Evolutionary conservation across 2,113 vertebrate genomes (phyloP).

Genomic region (Archocentrus centrarchus): DNA sequence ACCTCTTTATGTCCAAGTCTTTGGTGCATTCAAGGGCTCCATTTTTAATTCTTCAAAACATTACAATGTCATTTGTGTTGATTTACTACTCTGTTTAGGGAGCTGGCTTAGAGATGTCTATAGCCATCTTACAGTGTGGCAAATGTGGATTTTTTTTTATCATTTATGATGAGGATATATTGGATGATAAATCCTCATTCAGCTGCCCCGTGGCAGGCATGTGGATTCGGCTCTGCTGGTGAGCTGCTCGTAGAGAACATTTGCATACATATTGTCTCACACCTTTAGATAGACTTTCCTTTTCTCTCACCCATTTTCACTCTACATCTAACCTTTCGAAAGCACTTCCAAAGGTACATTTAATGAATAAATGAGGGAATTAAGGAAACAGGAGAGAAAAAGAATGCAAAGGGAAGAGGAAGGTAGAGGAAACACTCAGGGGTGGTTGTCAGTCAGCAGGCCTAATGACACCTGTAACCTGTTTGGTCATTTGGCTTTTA

Average conservation of each 20-base stretch:
- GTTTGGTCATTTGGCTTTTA: slow-evolving; percentile 25
- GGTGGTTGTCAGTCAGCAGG: slow-evolving; percentile 1
- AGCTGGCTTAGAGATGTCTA: slow-evolving; percentile 30
- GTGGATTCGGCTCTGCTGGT: slow-evolving; percentile 23
- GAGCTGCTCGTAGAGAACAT: slow-evolving; percentile 58
- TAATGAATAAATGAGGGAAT: slow-evolving; percentile 60
- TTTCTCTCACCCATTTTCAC: slow-evolving; percentile 39
- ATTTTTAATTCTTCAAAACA: slow-evolving; percentile 34
- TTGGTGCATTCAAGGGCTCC: slow-evolving; percentile 8
- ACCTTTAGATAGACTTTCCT: slow-evolving; percentile 70
- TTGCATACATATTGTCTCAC: slow-evolving; percentile 84
- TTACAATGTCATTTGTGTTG: slow-evolving; percentile 20
- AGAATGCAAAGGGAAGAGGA: not conserved
- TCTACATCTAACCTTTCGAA: slow-evolving; percentile 46
- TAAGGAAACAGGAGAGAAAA: slow-evolving; percentile 23
- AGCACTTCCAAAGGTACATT: slow-evolving; percentile 26
- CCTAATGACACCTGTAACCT: slow-evolving; percentile 15
- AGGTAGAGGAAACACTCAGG: not conserved
- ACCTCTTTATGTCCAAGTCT: slow-evolving; percentile 28
- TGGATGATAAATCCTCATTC: slow-evolving; percentile 69
- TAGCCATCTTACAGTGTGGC: slow-evolving; percentile 49
- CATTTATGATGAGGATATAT: slow-evolving; percentile 68
- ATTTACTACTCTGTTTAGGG: slow-evolving; percentile 43
- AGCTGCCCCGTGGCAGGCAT: slow-evolving; percentile 45
- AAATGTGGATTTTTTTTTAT: slow-evolving; percentile 65